Conservation (phyloP, 2,113 vertebrate species). For the Albula glossodonta region DNA sequence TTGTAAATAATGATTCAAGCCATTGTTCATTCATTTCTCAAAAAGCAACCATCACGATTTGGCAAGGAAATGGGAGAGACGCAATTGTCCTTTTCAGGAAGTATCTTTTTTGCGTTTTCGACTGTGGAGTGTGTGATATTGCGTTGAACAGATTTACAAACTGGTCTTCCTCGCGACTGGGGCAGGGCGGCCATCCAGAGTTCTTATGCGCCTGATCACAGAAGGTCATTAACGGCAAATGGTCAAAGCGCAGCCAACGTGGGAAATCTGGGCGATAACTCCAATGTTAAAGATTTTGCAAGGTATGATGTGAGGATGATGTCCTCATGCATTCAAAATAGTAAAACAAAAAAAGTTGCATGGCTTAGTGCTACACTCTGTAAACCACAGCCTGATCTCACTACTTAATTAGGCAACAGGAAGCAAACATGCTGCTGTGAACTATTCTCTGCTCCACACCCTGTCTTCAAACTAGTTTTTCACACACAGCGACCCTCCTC, state of each 20-base stretch:
- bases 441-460: neutral
- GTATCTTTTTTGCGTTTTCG: neutral
- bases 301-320: no score
- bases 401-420: neutral
- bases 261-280: neutral
- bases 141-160: neutral
- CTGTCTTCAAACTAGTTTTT: neutral
- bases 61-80: neutral
- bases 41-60: neutral
- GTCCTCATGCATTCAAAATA: no score
- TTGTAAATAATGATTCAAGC: neutral
- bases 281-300: no score
- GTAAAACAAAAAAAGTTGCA: no score
- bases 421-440: neutral
- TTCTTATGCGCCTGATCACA: neutral
- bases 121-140: neutral
- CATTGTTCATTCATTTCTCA: neutral
- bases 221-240: neutral
- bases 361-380: neutral
- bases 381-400: neutral
- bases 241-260: neutral
- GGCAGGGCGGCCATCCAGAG: neutral
- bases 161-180: neutral
- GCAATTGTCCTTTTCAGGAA: conserved; percentile 2
- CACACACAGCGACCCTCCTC: neutral